Base-by-base conservation (phyloP, 2,888 invertebrate species). In the Synergus umbraculus region DNA sequence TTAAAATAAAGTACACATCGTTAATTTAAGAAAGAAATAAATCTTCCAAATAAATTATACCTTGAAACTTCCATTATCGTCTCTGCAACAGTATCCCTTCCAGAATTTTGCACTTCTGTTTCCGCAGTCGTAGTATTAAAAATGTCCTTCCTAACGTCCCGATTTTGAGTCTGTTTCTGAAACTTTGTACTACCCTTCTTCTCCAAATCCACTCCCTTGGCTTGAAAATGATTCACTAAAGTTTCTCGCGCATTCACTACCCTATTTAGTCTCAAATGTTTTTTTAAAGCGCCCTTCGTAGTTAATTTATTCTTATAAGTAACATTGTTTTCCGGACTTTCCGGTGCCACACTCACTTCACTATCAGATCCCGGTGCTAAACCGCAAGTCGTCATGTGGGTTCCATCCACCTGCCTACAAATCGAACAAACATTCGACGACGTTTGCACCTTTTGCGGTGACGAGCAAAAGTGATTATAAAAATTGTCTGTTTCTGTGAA, bases 401-500 rank as follows among this genome's bases (percentile, higher is more conserved):
- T 83, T 9, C 73, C 73, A 41, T 88, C 90, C 29, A 83, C 86
- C 79, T 91, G 89, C 18, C 89, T 87, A 46, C 92, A 92, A 58
- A 91, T 82, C 4, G 91, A 90, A 79, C 92, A 92, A 66, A 88
- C 85, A 22, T 90, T 90, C 12, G 81, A 77, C 15, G 80, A 49
- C 43, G 80, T 67, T 67, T 84, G 85, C 29, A 86, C 83, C 44
- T 85, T 88, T 29, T 87, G 84, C n/a, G 79, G 77, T 0, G 85
- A 79, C 0, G 88, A 87, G 88, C 97, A 97, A 89, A 94, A 94
- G 90, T 97, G 97, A 87, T 95, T 94, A 84, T 95, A 95, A 92
- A 96, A 97, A 90, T 96, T 95, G 90, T 96, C 96, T 86, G 95
- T 94, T 89, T 96, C 96, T 84, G 94, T 94, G 91, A 96, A 97